These are phyloP conservation scores for Formica aserva DNA, from an alignment of 2,888 invertebrate species.

Conservation along the genomic window DNA sequence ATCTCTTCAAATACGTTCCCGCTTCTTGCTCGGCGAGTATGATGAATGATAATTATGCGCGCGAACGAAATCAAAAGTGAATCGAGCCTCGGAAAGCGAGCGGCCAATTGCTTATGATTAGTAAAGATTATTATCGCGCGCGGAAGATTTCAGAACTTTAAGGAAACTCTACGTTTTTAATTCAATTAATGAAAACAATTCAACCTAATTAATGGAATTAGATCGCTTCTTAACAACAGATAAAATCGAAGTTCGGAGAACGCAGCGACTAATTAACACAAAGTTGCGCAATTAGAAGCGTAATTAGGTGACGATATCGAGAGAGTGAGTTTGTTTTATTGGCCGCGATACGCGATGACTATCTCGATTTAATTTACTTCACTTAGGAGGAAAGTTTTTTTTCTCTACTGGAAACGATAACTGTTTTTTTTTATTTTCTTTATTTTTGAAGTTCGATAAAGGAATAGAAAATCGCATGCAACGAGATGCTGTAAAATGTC, in stretches of 20 bases:
- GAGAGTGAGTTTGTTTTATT: slow-evolving; percentile 27
- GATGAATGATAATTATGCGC: neutral
- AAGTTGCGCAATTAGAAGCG: slow-evolving; percentile 5
- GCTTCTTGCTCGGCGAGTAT: neutral
- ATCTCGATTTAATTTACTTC: slow-evolving; percentile 7
- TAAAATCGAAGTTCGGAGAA: neutral
- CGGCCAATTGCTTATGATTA: slow-evolving; percentile 1
- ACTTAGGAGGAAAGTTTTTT: neutral
- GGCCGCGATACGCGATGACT: neutral
- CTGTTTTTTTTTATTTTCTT: neutral
- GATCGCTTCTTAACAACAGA: neutral
- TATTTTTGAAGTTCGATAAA: neutral
- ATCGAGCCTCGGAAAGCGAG: slow-evolving; percentile 28
- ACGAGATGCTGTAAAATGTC: neutral
- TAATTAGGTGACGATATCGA: slow-evolving; percentile 19
- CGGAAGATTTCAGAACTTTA: neutral
- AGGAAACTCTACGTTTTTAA: neutral
- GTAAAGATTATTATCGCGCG: neutral
- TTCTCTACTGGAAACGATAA: neutral
- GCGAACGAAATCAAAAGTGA: slow-evolving; percentile 34
- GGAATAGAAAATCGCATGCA: neutral
- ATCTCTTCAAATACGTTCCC: neutral
- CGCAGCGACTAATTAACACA: neutral
- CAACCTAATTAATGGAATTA: slow-evolving; percentile 2
- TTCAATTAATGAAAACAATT: neutral